Conservation (phyloP, 2,797 vertebrate species). For the Sebastes vulpes region DNA sequence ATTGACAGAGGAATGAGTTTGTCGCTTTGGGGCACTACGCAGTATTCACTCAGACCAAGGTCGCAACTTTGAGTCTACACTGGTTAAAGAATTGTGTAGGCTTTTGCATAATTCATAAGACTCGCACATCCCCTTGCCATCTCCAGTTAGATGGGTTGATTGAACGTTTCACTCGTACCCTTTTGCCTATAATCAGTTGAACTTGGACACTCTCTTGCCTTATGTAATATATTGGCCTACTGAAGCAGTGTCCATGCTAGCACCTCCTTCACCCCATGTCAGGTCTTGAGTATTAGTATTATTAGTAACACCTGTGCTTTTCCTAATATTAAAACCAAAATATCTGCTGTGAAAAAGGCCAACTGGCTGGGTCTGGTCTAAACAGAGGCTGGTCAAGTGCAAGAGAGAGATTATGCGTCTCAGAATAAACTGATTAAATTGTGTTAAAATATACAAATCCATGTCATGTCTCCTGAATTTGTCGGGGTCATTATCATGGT, state of each 20-base stretch:
- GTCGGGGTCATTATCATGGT: no score
- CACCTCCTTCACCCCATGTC: background rate
- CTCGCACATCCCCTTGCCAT: background rate
- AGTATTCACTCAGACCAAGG: background rate
- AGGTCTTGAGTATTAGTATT: no score
- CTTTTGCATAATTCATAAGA: background rate
- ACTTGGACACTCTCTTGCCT: background rate
- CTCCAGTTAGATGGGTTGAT: accelerated
- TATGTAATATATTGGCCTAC: background rate
- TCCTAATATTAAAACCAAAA: no score
- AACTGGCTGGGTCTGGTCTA: no score
- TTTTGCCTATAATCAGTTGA: background rate
- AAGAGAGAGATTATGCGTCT: no score
- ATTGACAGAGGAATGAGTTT: background rate
- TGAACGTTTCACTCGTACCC: background rate
- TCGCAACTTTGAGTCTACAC: background rate
- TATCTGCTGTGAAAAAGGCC: no score
- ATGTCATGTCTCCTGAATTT: no score
- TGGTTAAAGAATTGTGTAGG: background rate
- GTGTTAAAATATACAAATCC: no score
- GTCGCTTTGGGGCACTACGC: background rate
- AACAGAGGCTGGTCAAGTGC: no score
- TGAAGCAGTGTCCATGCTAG: background rate
- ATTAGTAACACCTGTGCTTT: no score
- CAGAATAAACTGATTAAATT: no score